Evolutionary conservation across 2,888 invertebrate genomes (phyloP).

Genomic region (Athrips mouffetella): DNA sequence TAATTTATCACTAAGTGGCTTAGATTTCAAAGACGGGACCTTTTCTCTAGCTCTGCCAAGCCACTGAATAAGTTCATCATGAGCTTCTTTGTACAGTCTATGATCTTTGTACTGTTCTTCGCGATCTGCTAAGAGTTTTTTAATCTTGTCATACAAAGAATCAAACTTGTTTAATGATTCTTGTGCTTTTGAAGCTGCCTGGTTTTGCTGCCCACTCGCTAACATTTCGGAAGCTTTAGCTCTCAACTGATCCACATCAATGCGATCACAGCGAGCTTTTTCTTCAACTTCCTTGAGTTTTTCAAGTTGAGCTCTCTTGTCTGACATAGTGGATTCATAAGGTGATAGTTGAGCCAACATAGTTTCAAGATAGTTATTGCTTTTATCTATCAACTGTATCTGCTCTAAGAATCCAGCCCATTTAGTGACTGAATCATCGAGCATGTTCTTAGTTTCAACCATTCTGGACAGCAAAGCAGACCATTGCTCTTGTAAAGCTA

Average conservation of each 20-base stretch:
- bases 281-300: slow-evolving; percentile 91
- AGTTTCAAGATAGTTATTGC: slow-evolving; percentile 87
- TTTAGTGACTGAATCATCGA: slow-evolving; percentile 93
- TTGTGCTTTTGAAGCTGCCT: slow-evolving; percentile 90
- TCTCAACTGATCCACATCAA: slow-evolving; percentile 91
- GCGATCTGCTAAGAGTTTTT: slow-evolving; percentile 85
- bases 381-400: slow-evolving; percentile 90
- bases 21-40: slow-evolving; percentile 90
- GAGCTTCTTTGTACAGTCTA: slow-evolving; percentile 92
- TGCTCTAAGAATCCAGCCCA: slow-evolving; percentile 95
- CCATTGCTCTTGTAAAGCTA: slow-evolving; percentile 93
- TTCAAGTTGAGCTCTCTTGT: slow-evolving; percentile 91
- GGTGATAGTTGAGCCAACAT: slow-evolving; percentile 85
- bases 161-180: slow-evolving; percentile 92
- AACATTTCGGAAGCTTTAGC: slow-evolving; percentile 92
- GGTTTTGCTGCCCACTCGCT: slow-evolving; percentile 89
- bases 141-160: slow-evolving; percentile 85
- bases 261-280: slow-evolving; percentile 91
- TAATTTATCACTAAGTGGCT: slow-evolving; percentile 89
- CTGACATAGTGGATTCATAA: slow-evolving; percentile 88
- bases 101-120: slow-evolving; percentile 94
- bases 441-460: slow-evolving; percentile 91
- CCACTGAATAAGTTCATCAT: slow-evolving; percentile 94
- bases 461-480: slow-evolving; percentile 91
- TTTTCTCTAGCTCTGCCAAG: slow-evolving; percentile 92